phyloP scores from a whole-genome alignment of 2,888 invertebrate genomes.

The Chorisops tibialis region DNA sequence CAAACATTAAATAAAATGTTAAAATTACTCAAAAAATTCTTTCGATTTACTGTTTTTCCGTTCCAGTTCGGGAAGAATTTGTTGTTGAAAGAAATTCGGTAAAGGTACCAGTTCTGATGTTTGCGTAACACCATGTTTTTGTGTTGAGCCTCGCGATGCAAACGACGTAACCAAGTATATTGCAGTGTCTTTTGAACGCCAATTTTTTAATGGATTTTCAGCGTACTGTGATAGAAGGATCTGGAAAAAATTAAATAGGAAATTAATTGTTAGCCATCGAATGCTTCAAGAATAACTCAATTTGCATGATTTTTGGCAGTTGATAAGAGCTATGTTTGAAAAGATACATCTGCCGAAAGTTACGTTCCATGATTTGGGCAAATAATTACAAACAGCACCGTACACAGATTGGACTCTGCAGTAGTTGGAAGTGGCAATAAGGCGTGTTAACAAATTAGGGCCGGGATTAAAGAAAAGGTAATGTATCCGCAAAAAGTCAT shows the following conservation, averaged over 20 bases:
- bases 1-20: no score
- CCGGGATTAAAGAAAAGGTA: no score
- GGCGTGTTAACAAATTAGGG: no score
- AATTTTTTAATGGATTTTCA: conserved; percentile 71
- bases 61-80: conserved; percentile 83
- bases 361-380: no score
- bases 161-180: conserved; percentile 94
- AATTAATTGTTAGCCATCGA: background rate
- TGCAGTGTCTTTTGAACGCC: conserved; percentile 95
- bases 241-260: conserved; percentile 33
- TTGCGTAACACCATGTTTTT: conserved; percentile 87
- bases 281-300: no score
- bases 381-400: no score
- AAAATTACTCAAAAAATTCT: background rate
- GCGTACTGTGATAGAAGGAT: conserved; percentile 65
- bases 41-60: conserved; percentile 44
- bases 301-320: no score
- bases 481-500: no score
- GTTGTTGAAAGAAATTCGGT: conserved; percentile 80
- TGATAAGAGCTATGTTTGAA: no score
- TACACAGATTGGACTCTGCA: no score
- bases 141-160: conserved; percentile 84
- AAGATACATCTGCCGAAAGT: no score
- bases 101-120: conserved; percentile 87
- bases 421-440: no score